Conservation (phyloP, 2,113 vertebrate genomes). For the Rhizomys pruinosus region DNA sequence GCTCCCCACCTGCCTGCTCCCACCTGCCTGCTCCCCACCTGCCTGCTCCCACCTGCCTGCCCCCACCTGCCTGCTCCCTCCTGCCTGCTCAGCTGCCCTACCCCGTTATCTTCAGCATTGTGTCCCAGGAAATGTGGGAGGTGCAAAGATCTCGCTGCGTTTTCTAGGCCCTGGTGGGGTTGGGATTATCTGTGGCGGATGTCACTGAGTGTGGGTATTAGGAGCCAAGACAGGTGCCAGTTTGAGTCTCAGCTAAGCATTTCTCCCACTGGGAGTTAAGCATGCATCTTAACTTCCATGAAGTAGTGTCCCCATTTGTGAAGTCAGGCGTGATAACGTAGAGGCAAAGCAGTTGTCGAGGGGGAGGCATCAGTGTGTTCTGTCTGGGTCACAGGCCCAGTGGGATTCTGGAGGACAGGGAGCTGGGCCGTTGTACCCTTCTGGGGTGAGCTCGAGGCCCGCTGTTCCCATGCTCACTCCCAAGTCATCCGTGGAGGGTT, state of each 20-base stretch:
- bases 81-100: neutral
- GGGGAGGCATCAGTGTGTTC: neutral
- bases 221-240: neutral
- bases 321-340: neutral
- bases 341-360: fast-evolving
- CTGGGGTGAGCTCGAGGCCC: neutral
- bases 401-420: neutral
- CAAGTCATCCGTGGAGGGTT: neutral
- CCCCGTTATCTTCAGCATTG: neutral
- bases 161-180: neutral
- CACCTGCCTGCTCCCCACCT: too few relatives aligned
- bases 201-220: neutral
- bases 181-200: neutral
- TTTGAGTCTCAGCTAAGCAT: neutral
- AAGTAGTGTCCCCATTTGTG: neutral
- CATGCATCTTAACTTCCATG: neutral
- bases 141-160: constrained; percentile 24
- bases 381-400: neutral
- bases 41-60: too few relatives aligned
- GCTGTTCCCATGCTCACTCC: neutral
- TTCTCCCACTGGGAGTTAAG: neutral
- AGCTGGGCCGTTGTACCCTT: neutral
- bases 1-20: neutral
- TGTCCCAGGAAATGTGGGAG: neutral
- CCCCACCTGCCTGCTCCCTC: neutral